Base-by-base conservation (phyloP, 2,888 invertebrate genomes). In the Apantesis nais region DNA sequence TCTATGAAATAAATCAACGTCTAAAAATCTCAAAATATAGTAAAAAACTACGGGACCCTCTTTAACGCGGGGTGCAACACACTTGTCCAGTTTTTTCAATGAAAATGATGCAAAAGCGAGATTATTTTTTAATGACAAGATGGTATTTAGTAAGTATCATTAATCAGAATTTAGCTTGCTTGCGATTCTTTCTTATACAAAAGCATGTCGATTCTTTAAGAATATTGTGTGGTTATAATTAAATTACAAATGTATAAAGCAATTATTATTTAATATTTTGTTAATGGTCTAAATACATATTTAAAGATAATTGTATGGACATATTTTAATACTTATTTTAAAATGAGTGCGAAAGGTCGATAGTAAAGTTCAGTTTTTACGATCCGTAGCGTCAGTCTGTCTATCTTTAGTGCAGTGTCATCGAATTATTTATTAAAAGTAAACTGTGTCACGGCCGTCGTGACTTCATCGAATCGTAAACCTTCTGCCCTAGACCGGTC, bases 361-460 rank as follows among this genome's bases (percentile, higher is more conserved):
- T 58, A 16, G 58, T 86, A 84, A 82, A 85, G 80, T 78, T 78
- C 68, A 79, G 81, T 78, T 80, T 83, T 82, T 81, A 83, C 41
- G 78, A 80, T 79, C 75, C 77, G 75, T 77, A 75, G n/a, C 25
- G 80, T 79, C 76, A 76, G 75, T 77, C 76, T 44, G 52, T 67
- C 58, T 67, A 44, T 74, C 69, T 74, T 71, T 67, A 72, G 68
- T 73, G 68, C 61, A 69, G 68, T 79, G 76, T 79, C 78, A 80
- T 83, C 83, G 82, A 84, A 84, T 84, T 77, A 79, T 79, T 79
- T 76, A 79, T 76, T 79, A 63, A 72, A 79, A 74, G 80, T 77
- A 71, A 87, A 80, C 82, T 83, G 74, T 88, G 92, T 83, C 92
- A 92, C 52, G 92, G 92, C 79, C 89, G 77, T n/a, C 62, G 75